Evolutionary conservation across 2,113 vertebrate species (phyloP), one percentile per base, ranked within the genome.

Genomic region (Labrus mixtus): DNA sequence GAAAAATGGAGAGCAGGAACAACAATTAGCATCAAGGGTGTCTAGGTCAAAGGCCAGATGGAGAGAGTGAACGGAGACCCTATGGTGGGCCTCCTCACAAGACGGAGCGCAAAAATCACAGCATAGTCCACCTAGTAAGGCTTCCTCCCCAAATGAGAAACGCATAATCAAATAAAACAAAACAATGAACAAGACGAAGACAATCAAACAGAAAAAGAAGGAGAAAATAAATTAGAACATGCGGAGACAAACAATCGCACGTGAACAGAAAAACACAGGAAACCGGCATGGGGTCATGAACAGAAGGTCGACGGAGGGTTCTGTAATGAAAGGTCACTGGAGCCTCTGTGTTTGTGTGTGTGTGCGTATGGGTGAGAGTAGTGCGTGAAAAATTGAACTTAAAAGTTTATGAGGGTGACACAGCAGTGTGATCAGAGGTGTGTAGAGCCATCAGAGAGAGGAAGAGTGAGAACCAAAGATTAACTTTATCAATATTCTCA

Each of bases 71-170:
- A 41, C 22, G 45, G 41, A 59, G 79, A 76, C 57, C 79, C 73
- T 20, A 54, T 11, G 79, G 50, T 6, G 16, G 78, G 25, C 65
- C 67, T 72, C 73, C 53, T 68, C 69, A 82, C 50, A 39, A 50
- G 56, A 70, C 0, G 9, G 55, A 67, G 60, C 66, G 56, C 73
- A 11, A 67, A 48, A 70, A 78, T 78, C 80, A 88, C 81, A 76
- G 68, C 81, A 87, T 70, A 79, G 82, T 83, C 83, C 83, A 88
- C 70, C 63, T 76, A 43, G 23, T 60, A 79, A 78, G 88, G 82
- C 67, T 82, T 89, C 62, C 84, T 92, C 72, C 74, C 37, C 77
- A 87, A 83, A 91, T 84, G 76, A 89, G 82, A 75, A 83, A 91
- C 78, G 57, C 13, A 75, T 51, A n/a, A 51, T 51, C 4, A 51